phyloP scores from a whole-genome alignment of 2,888 invertebrate species.

The Tipula helvola region DNA sequence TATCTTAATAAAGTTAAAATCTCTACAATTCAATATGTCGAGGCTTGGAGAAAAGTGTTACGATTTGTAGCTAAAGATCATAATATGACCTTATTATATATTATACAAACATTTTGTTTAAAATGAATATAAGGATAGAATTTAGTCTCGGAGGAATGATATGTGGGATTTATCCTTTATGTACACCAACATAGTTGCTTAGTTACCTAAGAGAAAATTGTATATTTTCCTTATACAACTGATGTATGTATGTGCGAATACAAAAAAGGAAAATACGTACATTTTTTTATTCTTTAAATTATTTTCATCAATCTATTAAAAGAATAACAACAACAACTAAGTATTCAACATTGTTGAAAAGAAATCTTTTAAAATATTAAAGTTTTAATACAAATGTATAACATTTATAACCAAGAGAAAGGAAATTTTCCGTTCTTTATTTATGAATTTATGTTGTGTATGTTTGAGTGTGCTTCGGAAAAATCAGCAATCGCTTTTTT shows the following conservation, averaged over 20 bases:
- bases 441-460: not conserved
- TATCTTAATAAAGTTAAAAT: not conserved
- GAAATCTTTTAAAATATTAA: not conserved
- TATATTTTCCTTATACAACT: not conserved
- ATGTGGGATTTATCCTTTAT: not conserved
- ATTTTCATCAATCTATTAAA: not conserved
- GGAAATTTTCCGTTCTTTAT: not conserved
- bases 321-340: not conserved
- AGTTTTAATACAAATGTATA: not conserved
- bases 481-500: not conserved
- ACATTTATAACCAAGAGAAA: not conserved
- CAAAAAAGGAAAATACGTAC: not conserved
- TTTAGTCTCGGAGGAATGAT: not conserved
- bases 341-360: not conserved
- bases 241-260: not conserved
- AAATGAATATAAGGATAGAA: not conserved
- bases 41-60: not conserved
- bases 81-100: too few species aligned
- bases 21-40: not conserved
- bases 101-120: not conserved
- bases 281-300: not conserved
- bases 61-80: not conserved
- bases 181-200: not conserved
- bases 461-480: not conserved
- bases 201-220: not conserved